Evolutionary conservation across 2,888 invertebrate genomes (phyloP), one percentile per base, ranked within the genome.

Genomic region (Acheta domesticus): DNA sequence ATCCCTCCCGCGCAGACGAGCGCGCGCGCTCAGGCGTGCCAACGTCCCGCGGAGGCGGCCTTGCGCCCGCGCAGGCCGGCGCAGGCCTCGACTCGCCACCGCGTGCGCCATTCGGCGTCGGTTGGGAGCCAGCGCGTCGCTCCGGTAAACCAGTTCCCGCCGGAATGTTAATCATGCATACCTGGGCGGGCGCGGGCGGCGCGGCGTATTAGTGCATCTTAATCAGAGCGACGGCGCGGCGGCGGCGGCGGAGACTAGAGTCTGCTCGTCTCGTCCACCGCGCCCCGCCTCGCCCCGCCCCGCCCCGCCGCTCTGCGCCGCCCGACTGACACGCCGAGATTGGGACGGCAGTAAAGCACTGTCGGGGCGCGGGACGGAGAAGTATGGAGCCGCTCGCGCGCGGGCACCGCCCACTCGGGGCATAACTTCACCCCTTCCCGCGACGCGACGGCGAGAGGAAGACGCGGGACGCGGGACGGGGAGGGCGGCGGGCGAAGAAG

Each of bases 121-220:
- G n/a, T 19, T 62, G 16, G 62, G n/a, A 19, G 62, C 62, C 62
- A n/a, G n/a, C n/a, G 62, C 62, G n/a, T 62, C n/a, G 62, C 62
- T 11, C 62, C n/a, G n/a, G 62, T 62, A 62, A 62, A 62, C 62
- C 62, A 62, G 62, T 62, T 62, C 62, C n/a, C 16, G 14, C n/a
- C 62, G 62, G 62, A 62, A 62, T 62, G 62, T 62, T 62, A 62
- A 62, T 62, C 62, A 62, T 62, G 62, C 62, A 62, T 62, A 62
- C 62, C 62, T 62, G 62, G 62, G 62, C 62, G 62, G 62, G 62
- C 62, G 62, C 36, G 36, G 36, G 36, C 36, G 36, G 36, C 36
- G 36, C 62, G 62, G 62, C 16, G 16, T 62, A 62, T 62, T 62
- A 62, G 62, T 62, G 62, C 62, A 62, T 62, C 62, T 62, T 62